Conservation (phyloP, 1,140 invertebrate species). For the Argopecten irradians region DNA sequence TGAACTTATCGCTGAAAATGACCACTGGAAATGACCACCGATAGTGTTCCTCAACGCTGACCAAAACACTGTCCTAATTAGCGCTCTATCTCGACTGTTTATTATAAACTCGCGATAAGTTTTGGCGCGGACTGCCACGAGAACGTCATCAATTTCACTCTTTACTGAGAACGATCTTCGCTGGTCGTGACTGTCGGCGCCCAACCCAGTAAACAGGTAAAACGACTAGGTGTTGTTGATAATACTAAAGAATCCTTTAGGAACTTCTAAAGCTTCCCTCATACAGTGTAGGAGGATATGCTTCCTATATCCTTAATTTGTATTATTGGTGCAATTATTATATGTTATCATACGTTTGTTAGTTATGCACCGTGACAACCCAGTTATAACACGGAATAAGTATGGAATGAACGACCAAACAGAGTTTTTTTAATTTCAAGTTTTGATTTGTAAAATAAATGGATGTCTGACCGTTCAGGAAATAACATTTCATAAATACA, state of each 20-base stretch:
- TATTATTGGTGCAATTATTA: too few relatives aligned
- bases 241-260: not conserved
- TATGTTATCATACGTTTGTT: too few relatives aligned
- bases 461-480: too few relatives aligned
- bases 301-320: too few relatives aligned
- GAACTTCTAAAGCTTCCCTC: not conserved
- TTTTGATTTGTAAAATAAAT: too few relatives aligned
- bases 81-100: not conserved
- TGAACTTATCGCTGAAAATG: not conserved
- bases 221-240: not conserved
- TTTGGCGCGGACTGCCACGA: not conserved
- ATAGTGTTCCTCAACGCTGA: not conserved
- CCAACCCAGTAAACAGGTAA: not conserved
- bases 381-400: too few relatives aligned
- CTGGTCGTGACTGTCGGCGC: not conserved
- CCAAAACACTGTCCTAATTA: not conserved
- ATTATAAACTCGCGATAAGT: not conserved
- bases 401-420: too few relatives aligned
- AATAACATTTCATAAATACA: too few relatives aligned
- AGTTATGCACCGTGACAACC: too few relatives aligned
- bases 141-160: not conserved
- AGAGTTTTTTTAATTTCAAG: too few relatives aligned
- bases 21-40: not conserved
- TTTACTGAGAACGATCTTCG: not conserved
- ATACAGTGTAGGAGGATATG: too few relatives aligned